Base-by-base conservation (phyloP, 2,888 invertebrate species). In the Eristalis arbustorum region DNA sequence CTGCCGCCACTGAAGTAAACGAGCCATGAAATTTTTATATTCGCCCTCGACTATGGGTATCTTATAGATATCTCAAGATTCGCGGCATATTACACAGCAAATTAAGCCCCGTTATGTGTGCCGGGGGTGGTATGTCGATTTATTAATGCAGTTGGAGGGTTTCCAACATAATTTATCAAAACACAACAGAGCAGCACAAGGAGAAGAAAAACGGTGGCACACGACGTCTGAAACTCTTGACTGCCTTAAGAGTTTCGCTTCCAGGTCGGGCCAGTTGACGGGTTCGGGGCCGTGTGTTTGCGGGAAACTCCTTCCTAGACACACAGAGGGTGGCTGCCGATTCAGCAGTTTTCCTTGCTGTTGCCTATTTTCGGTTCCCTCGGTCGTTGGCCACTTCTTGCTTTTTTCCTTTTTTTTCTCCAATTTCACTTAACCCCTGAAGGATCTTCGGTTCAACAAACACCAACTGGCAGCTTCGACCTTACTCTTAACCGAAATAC, bases 21-120 rank as follows among this genome's bases (percentile, higher is more conserved):
- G 85, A 87, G 78, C 74, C 85, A 82, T 87, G 82, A 87, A 87
- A 87, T 87, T 87, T 87, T 82, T 82, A 82, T 82, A 67, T 77
- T 64, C 71, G 62, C 13, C 25, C 40, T 61, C 34, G 64, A 68
- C 61, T 73, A 37, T 59, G 61, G 40, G 49, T 76, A 72, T 67
- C 84, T 64, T 62, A 59, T 63, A 80, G 84, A 85, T 81, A 77
- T 76, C 40, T 59, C 72, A 76, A 76, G 80, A 84, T 76, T 76
- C 72, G 61, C 57, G 59, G 61, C 72, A 67, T 85, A 85, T 85
- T 85, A 81, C 84, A 85, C 76, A 85, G 81, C 80, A 81, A 85
- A 85, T 85, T 85, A 85, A 85, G 77, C 64, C 68, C 73, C 49
- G 80, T 77, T 76, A 77, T 76, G 81, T 81, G 81, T 72, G 84